Evolutionary conservation across 64 coral and sea anemone species (phyloP).

Genomic region (Montipora cactus): DNA sequence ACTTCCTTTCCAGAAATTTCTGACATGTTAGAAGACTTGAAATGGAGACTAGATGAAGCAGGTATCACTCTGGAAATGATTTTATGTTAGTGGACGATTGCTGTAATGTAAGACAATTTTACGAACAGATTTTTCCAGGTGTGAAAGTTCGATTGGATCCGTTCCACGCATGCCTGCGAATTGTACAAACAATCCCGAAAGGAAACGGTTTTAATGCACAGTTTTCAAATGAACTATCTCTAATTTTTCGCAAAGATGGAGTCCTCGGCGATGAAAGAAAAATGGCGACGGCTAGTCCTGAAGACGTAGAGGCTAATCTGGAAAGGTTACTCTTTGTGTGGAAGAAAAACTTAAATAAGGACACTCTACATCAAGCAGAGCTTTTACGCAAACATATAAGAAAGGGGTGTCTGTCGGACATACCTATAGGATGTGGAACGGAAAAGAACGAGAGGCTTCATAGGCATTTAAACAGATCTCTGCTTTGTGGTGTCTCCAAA

Average conservation of each 20-base stretch:
- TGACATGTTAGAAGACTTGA: slow-evolving; percentile 68
- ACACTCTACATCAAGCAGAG: no score
- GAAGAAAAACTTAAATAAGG: no score
- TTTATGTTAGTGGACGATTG: slow-evolving; percentile 71
- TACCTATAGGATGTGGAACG: slow-evolving; percentile 53
- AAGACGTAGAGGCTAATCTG: slow-evolving; percentile 83
- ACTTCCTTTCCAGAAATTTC: slow-evolving; percentile 53
- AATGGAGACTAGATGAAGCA: slow-evolving; percentile 57
- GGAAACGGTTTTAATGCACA: neutral
- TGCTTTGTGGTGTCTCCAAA: slow-evolving; percentile 67
- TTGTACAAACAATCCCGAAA: slow-evolving; percentile 64
- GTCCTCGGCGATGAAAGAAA: slow-evolving; percentile 59
- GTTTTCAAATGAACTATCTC: slow-evolving; percentile 69
- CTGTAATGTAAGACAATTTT: slow-evolving; percentile 61
- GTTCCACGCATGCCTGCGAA: slow-evolving; percentile 75
- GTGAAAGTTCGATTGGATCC: slow-evolving; percentile 66
- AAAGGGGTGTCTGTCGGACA: no score
- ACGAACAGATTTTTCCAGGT: slow-evolving; percentile 77
- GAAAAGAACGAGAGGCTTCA: slow-evolving; percentile 86
- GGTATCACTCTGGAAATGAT: slow-evolving; percentile 59
- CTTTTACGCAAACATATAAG: no score
- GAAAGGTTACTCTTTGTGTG: neutral
- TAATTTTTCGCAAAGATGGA: slow-evolving; percentile 74
- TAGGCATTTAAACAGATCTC: slow-evolving; percentile 71
- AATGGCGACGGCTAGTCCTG: slow-evolving; percentile 46